Conservation (phyloP, 2,888 invertebrate species). For the Euclidia mi region DNA sequence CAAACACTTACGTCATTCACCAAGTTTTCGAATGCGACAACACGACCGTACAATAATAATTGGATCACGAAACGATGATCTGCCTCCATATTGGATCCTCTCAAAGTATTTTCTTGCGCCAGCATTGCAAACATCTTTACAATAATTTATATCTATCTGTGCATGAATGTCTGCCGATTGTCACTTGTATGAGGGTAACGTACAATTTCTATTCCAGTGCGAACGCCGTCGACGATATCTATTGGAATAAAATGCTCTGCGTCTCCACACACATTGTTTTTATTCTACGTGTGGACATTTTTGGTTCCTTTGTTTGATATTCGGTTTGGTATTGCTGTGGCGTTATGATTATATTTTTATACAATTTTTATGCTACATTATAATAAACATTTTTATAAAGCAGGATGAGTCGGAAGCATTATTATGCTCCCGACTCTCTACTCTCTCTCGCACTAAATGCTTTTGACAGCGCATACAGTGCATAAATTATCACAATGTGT, state of each 20-base stretch:
- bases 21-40: not conserved
- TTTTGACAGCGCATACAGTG: no score
- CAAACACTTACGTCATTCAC: no score
- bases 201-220: conserved; percentile 55
- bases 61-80: not conserved
- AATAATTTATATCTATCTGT: conserved; percentile 19
- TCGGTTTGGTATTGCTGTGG: not conserved
- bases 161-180: conserved; percentile 41
- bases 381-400: no score
- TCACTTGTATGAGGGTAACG: conserved; percentile 44
- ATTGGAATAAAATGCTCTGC: conserved; percentile 44
- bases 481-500: no score
- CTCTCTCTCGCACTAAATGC: no score
- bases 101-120: conserved; percentile 3
- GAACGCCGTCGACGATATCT: conserved; percentile 43
- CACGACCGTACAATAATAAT: not conserved
- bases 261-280: conserved; percentile 41
- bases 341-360: not conserved
- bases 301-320: conserved; percentile 4
- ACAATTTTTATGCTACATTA: not conserved
- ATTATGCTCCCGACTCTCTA: no score
- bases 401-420: no score
- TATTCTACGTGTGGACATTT: conserved; percentile 12
- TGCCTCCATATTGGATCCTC: not conserved
- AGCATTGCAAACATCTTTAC: conserved; percentile 10